Evolutionary conservation across 2,113 vertebrate species (phyloP), one percentile per base, ranked within the genome.

Genomic region (Eira barbara): DNA sequence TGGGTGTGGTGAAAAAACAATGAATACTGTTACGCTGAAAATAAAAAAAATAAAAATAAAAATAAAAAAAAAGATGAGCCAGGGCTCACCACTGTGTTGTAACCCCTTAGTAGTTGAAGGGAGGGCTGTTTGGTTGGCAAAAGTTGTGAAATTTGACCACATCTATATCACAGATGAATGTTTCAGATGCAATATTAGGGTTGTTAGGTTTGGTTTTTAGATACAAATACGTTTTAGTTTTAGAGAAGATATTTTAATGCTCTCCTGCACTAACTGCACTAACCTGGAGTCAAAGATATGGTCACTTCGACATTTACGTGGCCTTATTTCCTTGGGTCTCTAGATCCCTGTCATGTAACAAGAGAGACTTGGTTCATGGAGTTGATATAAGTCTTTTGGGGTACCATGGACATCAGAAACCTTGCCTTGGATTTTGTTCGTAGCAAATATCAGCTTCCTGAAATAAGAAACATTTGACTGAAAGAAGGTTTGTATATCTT

Each of bases 381-480:
- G 12, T 36, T 83, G n/a, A 57, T 71, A 7, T 59, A 25, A 80
- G 73, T 55, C 31, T 91, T 96, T 95, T 61, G 42, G 74, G 39
- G 18, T 7, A 84, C 18, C 8, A 39, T 74, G 27, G 69, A 82
- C 12, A 78, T 81, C 45, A 83, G 59, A 90, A 97, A 97, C 61
- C 23, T 78, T 93, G 27, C 34, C 34, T 94, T 93, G 13, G 31
- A 15, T 95, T 93, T 95, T 95, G 42, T 80, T 65, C 59, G 84
- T 36, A 95, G 42, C n/a, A 92, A 96, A 18, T 93, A 93, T n/a
- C 36, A 89, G 11, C 3, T 80, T 71, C 25, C 91, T 92, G 79
- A 96, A 92, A 71, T 87, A 95, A 63, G 34, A 73, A 90, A 93
- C 57, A 80, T 52, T 83, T 14, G 31, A 93, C 27, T 85, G 57